Conservation (phyloP, 2,888 invertebrate species). For the Scaptomyza reducta region DNA sequence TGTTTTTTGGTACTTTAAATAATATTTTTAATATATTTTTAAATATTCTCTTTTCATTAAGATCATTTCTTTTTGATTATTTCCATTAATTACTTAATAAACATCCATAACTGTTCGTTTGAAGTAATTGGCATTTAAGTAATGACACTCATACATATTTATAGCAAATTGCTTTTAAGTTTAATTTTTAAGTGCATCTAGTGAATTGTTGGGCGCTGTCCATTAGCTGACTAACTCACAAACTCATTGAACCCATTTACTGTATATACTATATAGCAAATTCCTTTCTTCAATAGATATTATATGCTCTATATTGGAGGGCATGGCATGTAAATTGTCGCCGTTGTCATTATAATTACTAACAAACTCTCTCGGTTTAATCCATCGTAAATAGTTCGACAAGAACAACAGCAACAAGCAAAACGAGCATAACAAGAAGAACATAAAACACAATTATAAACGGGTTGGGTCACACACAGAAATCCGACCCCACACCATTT, state of each 20-base stretch:
- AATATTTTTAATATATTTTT: too few relatives aligned
- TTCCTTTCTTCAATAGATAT: background rate
- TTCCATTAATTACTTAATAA: background rate
- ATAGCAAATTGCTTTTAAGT: slow-evolving; percentile 2
- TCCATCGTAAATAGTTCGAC: slow-evolving; percentile 36
- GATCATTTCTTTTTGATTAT: background rate
- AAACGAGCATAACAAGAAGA: slow-evolving; percentile 24
- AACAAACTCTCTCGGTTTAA: slow-evolving; percentile 49
- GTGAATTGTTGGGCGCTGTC: slow-evolving; percentile 28
- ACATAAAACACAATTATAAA: slow-evolving; percentile 61
- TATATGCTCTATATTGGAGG: slow-evolving; percentile 22
- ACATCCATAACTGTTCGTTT: background rate
- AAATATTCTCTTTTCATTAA: background rate
- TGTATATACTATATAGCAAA: slow-evolving; percentile 17
- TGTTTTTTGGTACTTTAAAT: too few relatives aligned
- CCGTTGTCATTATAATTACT: slow-evolving; percentile 70
- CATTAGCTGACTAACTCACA: slow-evolving; percentile 29
- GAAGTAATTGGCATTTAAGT: background rate
- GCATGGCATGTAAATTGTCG: slow-evolving; percentile 62
- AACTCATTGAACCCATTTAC: slow-evolving; percentile 41
- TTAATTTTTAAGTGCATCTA: slow-evolving; percentile 5
- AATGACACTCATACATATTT: background rate
- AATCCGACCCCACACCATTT: slow-evolving; percentile 34
- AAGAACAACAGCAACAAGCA: slow-evolving; percentile 23
- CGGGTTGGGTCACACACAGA: slow-evolving; percentile 56